A percentile compares a stretch with the other conserved stretches of the same genome.
phyloP scores from a whole-genome alignment of 2,888 invertebrate species.

The Ophion obscuratus region DNA sequence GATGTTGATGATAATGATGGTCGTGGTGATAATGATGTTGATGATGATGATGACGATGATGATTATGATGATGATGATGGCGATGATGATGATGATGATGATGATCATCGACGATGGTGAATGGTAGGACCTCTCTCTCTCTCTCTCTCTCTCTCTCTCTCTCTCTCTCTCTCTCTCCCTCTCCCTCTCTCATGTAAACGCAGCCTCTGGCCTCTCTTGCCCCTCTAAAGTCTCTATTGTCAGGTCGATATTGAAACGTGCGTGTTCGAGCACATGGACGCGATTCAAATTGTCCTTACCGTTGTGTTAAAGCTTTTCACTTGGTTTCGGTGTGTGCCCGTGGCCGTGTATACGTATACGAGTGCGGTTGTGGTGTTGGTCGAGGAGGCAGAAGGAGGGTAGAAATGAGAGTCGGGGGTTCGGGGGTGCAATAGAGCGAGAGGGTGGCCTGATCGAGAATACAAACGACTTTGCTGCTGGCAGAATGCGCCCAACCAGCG shows the following conservation, averaged over 20 bases:
- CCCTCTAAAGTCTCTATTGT: conserved; percentile 45
- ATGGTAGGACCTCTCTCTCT: conserved; percentile 11
- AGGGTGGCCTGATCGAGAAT: conserved; percentile 47
- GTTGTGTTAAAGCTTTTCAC: conserved; percentile 44
- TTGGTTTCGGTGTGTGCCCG: conserved; percentile 6
- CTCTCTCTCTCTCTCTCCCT: background rate
- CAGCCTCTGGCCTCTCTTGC: background rate
- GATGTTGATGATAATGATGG: conserved; percentile 66
- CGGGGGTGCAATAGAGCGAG: conserved; percentile 56
- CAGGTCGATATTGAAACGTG: conserved; percentile 57
- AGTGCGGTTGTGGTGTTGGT: conserved; percentile 50
- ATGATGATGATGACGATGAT: conserved; percentile 81
- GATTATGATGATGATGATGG: conserved; percentile 72
- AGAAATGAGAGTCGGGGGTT: conserved; percentile 20
- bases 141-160: background rate
- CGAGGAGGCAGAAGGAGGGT: conserved; percentile 49
- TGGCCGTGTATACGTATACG: background rate
- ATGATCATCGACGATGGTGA: conserved; percentile 70
- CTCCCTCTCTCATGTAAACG: background rate
- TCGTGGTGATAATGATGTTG: conserved; percentile 75
- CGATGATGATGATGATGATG: conserved; percentile 78
- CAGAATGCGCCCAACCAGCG: conserved; percentile 37
- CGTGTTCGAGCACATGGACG: conserved; percentile 43
- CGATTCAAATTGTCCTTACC: conserved; percentile 41
- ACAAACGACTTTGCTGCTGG: conserved; percentile 60